Conservation (phyloP, 2,113 vertebrate genomes). For the Zosterops hypoxanthus region DNA sequence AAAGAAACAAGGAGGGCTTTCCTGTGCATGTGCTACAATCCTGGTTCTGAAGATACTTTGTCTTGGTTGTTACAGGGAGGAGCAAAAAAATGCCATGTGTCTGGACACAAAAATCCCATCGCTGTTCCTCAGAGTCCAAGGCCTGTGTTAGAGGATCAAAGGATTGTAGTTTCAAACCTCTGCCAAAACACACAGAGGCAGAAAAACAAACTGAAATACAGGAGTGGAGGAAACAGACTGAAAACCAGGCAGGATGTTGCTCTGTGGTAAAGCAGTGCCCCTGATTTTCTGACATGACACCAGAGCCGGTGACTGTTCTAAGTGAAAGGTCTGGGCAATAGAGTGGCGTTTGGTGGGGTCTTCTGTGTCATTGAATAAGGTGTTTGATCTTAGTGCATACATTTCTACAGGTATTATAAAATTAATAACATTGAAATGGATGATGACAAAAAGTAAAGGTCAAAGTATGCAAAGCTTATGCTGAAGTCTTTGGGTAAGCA, state of each 20-base stretch:
- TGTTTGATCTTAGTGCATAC: background rate
- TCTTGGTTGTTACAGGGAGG: background rate
- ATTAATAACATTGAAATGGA: background rate
- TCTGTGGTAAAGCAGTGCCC: background rate
- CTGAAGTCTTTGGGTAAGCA: background rate
- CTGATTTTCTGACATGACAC: background rate
- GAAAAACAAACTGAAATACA: constrained; percentile 19
- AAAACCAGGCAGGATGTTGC: constrained; percentile 28
- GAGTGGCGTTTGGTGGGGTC: background rate
- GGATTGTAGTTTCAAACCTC: background rate
- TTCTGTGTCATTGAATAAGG: background rate
- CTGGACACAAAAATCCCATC: background rate
- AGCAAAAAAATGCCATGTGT: background rate
- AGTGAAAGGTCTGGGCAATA: background rate
- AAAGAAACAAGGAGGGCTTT: background rate
- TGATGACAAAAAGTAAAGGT: background rate
- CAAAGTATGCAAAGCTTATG: background rate
- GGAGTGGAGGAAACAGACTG: background rate
- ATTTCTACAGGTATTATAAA: background rate
- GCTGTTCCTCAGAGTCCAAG: background rate
- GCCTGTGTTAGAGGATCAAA: constrained; percentile 5
- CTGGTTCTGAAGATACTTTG: background rate
- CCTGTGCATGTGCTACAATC: background rate
- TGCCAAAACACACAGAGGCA: constrained; percentile 38
- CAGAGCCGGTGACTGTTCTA: background rate